Evolutionary conservation across 2,888 invertebrate species (phyloP).

Genomic region (Trachelus tabidus): DNA sequence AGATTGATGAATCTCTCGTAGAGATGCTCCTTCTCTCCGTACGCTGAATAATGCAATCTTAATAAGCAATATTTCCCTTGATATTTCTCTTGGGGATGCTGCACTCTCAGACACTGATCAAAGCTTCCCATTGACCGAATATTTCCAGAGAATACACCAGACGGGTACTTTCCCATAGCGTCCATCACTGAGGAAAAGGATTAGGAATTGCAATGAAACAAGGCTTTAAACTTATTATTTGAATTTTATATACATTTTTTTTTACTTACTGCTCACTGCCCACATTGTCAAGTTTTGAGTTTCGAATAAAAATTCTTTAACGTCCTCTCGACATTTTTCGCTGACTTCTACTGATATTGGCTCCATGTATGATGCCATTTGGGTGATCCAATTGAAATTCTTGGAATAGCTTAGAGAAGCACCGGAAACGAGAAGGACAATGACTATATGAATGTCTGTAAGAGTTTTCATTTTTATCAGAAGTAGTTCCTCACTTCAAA

Average conservation of each 20-base stretch:
- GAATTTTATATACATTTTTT: background rate
- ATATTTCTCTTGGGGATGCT: conserved; percentile 14
- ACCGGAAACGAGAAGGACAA: background rate
- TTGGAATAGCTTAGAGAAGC: background rate
- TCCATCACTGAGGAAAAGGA: conserved; percentile 28
- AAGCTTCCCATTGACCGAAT: conserved; percentile 28
- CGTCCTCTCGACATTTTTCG: conserved; percentile 8
- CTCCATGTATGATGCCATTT: conserved; percentile 16
- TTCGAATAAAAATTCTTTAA: conserved; percentile 14
- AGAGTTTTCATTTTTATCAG: background rate
- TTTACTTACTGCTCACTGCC: conserved; percentile 20
- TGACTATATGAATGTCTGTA: background rate
- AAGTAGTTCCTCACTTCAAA: background rate
- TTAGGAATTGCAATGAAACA: background rate
- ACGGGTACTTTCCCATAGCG: conserved; percentile 26
- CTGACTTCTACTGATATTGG: conserved; percentile 13
- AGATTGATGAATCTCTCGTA: conserved; percentile 18
- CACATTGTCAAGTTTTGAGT: conserved; percentile 13
- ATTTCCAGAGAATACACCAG: conserved; percentile 31
- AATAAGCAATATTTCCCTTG: conserved; percentile 17
- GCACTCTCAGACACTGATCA: conserved; percentile 28
- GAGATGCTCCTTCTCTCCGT: conserved; percentile 11
- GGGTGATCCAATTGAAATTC: conserved; percentile 21
- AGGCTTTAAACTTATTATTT: background rate
- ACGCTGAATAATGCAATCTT: conserved; percentile 14